These are phyloP conservation scores for Halisarca cf. caerulea DNA, from an alignment of 37 sponge, comb jelly and placozoan species.

Conservation along the genomic window DNA sequence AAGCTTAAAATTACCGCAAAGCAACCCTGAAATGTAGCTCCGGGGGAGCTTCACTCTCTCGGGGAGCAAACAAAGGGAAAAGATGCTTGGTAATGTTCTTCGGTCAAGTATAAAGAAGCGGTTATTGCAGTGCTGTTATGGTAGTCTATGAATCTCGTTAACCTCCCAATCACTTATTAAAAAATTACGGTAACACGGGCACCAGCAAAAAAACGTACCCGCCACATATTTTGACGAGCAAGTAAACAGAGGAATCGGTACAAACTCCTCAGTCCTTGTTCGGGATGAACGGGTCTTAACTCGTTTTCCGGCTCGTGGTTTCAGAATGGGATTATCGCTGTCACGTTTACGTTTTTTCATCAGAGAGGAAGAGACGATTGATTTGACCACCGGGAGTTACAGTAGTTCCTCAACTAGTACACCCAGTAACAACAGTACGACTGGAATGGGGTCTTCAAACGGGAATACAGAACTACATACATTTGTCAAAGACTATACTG, in stretches of 20 bases:
- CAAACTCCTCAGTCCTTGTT: neutral
- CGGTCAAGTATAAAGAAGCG: too few species aligned
- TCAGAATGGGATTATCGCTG: slow-evolving; percentile 1
- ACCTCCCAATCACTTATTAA: too few species aligned
- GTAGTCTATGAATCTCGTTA: too few species aligned
- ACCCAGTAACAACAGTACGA: slow-evolving; percentile 7
- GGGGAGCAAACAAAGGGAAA: too few species aligned
- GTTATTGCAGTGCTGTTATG: too few species aligned
- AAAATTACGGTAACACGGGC: too few species aligned
- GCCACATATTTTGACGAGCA: neutral
- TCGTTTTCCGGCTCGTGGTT: slow-evolving; percentile 21
- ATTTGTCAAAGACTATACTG: neutral
- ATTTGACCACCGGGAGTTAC: neutral
- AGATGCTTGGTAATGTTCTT: too few species aligned
- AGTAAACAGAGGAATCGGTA: neutral
- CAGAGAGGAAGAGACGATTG: neutral
- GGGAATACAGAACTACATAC: neutral
- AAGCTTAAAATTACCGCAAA: too few species aligned
- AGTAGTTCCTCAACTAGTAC: slow-evolving; percentile 7
- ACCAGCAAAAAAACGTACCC: neutral
- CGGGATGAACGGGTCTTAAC: too few species aligned
- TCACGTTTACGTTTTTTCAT: neutral
- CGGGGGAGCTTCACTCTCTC: too few species aligned
- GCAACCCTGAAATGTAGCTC: too few species aligned
- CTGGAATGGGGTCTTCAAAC: neutral